phyloP scores from a whole-genome alignment of 2,888 invertebrate genomes.

The Agrenia bidenticulata region DNA sequence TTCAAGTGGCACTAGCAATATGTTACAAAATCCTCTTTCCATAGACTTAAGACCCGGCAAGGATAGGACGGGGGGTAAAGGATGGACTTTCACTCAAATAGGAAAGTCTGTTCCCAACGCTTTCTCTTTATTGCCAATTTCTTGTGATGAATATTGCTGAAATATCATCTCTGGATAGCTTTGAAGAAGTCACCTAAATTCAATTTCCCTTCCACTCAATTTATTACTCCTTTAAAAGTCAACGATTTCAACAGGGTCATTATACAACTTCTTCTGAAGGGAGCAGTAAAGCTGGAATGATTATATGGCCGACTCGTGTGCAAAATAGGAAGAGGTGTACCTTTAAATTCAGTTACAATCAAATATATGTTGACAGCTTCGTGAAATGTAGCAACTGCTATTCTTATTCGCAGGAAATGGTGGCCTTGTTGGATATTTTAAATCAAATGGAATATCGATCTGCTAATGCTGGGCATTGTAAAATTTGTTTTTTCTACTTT shows the following conservation, averaged over 20 bases:
- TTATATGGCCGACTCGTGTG: no score
- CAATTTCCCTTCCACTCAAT: constrained; percentile 17
- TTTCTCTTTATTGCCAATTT: constrained; percentile 20
- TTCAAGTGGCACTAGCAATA: constrained; percentile 11
- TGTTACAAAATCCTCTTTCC: background rate
- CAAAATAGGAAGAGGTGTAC: no score
- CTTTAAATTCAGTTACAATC: no score
- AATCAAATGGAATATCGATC: no score
- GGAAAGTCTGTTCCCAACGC: constrained; percentile 10
- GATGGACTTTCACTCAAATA: constrained; percentile 16
- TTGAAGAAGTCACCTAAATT: constrained; percentile 14
- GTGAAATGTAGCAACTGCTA: no score
- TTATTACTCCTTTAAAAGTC: constrained; percentile 17
- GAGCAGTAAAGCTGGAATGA: background rate
- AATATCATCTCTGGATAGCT: constrained; percentile 19
- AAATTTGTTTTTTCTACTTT: no score
- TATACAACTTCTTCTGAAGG: background rate
- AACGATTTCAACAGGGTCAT: background rate
- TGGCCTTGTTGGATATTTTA: no score
- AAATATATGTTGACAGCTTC: no score
- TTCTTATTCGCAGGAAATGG: no score
- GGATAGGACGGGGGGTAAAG: background rate
- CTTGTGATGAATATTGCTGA: constrained; percentile 17
- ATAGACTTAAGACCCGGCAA: background rate
- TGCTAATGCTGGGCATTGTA: no score